Percentiles rank a stretch among this genome's conserved stretches.
These are phyloP conservation scores for Rhodeus uyekii DNA, from an alignment of 2,797 vertebrate species.

Conservation along the genomic window DNA sequence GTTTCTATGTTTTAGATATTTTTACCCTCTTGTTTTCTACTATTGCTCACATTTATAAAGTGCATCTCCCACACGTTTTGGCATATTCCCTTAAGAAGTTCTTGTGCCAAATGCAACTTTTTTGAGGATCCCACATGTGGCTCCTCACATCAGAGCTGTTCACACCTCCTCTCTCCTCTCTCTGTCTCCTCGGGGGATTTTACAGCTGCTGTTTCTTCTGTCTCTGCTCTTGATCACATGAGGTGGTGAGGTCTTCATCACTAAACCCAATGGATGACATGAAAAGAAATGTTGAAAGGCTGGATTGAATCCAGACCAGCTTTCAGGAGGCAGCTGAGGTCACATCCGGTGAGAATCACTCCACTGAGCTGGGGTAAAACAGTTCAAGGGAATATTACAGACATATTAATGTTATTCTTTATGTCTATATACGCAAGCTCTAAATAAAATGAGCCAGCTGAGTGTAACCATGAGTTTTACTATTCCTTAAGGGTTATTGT, in stretches of 20 bases:
- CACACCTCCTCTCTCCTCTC: constrained; percentile 1
- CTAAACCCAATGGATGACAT: constrained; percentile 17
- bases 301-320: not conserved
- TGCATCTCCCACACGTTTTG: constrained; percentile 58
- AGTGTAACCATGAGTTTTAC: not conserved
- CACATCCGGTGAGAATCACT: not conserved
- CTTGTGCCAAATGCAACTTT: constrained; percentile 6
- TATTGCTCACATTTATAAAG: constrained; percentile 58
- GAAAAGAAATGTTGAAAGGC: constrained; percentile 37
- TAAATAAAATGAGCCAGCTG: not conserved
- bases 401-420: constrained; percentile 3
- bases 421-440: not conserved
- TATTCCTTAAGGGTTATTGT: not conserved
- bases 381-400: not conserved
- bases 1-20: not conserved
- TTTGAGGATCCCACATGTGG: constrained; percentile 18
- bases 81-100: constrained; percentile 42
- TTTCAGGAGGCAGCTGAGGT: not conserved
- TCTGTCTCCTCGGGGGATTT: constrained; percentile 16
- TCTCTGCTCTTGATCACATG: not conserved
- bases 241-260: constrained; percentile 22
- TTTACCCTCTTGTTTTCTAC: constrained; percentile 46
- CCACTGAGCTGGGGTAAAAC: not conserved
- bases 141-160: constrained; percentile 27
- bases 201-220: constrained; percentile 6